Base-by-base conservation (phyloP, 2,113 vertebrate species). In the Nyctereutes procyonoides region DNA sequence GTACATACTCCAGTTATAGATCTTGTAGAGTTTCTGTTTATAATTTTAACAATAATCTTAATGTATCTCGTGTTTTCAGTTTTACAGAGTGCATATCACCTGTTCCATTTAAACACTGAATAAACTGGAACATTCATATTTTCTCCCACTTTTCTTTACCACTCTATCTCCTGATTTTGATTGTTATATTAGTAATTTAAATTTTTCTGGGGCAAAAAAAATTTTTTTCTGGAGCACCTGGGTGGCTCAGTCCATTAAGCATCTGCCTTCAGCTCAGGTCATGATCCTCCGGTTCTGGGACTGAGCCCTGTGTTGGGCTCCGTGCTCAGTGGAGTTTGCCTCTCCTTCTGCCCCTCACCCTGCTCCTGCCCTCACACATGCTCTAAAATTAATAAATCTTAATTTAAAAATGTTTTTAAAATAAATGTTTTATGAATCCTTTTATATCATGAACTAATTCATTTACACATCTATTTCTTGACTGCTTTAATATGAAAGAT, bases 401-500 rank as follows among this genome's bases (percentile, higher is more conserved):
- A 43, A 43, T 43, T 43, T 1, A 43, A 43, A 43, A 43, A 7
- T 7, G 43, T 43, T 43, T 43, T 43, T 43, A 43, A 43, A 43
- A 43, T 43, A 43, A 43, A 43, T 43, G 43, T 43, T 43, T 48
- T 92, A 38, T 8, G 76, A 3, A n/a, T 80, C 10, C 73, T 60
- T 83, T 93, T 58, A 65, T 22, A 90, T 60, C 22, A 76, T 32
- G 8, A 84, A 83, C 80, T 26, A 88, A 67, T 87, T 1, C 4
- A 35, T 56, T 92, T 90, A 77, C 51, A 87, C 2, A 43, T 63
- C 4, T 51, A 51, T 69, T 91, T 20, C 20, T 92, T 89, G 58
- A 56, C 77, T 93, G 30, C 19, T 83, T 95, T 48, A 88, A 88
- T 63, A 63, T 55, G 17, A 92, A 97, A 96, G 5, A 88, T 22